Evolutionary conservation across 2,113 vertebrate genomes (phyloP), one percentile per base, ranked within the genome.

Genomic region (Sinocyclocheilus anophthalmus): DNA sequence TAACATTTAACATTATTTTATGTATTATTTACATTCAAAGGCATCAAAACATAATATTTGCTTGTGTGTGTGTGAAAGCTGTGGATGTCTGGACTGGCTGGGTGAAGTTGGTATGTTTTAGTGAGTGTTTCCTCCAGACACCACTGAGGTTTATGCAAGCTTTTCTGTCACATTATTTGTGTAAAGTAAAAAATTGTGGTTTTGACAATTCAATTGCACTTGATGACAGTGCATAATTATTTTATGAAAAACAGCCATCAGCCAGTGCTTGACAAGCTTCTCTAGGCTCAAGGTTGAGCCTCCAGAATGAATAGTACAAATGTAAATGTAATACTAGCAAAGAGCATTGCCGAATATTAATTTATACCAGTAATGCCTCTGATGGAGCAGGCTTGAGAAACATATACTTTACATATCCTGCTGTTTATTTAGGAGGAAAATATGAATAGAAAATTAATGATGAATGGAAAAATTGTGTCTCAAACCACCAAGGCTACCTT

Each of bases 171-270:
- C 13, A 9, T 55, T 53, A 48, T 45, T 75, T 75, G 39, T 48
- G n/a, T 75, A 14, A 33, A 33, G 67, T 70, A 73, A 73, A 73
- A 12, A 77, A 53, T 18, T 30, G 45, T 53, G 48, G 5, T 30
- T 77, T 77, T 33, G 48, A 77, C 13, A 77, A 30, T 77, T 55
- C n/a, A 77, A 20, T 55, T 77, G 76, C 76, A 20, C 9, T 53
- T 55, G 75, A 55, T 77, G 75, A 77, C 48, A 77, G 75, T 30
- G n/a, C 75, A 18, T 55, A 16, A 11, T 77, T 18, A 55, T 77
- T 30, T 33, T 30, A 16, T 77, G 8, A 48, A 75, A 75, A 48
- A 24, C 24, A 55, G 45, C 26, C 75, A 55, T 53, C 76, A 77
- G 45, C 5, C 22, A 16, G n/a, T 55, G 26, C 50, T 33, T 77